phyloP scores from a whole-genome alignment of 2,888 invertebrate genomes.

The Conops quadrifasciatus region DNA sequence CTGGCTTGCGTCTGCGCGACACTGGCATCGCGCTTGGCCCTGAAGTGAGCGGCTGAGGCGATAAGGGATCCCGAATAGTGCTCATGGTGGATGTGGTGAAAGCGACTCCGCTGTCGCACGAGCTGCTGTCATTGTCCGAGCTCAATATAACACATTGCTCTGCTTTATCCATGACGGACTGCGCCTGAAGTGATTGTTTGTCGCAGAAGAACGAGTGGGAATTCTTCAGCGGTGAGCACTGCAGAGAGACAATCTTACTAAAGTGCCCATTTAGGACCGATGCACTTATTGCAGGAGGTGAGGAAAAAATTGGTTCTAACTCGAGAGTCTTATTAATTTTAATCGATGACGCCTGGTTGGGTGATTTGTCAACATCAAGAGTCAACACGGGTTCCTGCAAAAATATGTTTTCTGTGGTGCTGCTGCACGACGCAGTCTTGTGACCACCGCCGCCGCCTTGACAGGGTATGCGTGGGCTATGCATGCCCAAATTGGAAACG shows the following conservation, averaged over 20 bases:
- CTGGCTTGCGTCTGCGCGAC: constrained; percentile 58
- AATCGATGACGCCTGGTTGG: constrained; percentile 63
- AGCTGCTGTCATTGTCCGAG: constrained; percentile 63
- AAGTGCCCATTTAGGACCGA: constrained; percentile 61
- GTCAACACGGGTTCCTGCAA: constrained; percentile 64
- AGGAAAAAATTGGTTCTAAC: constrained; percentile 60
- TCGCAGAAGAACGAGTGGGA: constrained; percentile 43
- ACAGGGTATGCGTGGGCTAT: constrained; percentile 44
- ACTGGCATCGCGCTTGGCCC: constrained; percentile 33
- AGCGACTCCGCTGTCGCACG: constrained; percentile 65
- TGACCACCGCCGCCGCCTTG: constrained; percentile 50
- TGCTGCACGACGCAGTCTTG: constrained; percentile 53
- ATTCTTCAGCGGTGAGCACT: constrained; percentile 48
- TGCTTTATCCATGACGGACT: constrained; percentile 26
- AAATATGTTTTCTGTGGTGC: constrained; percentile 61
- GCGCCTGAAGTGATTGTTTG: constrained; percentile 25
- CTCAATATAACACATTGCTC: constrained; percentile 37
- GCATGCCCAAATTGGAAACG: constrained; percentile 40
- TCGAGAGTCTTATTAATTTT: constrained; percentile 63
- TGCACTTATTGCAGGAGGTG: constrained; percentile 53
- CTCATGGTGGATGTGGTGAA: constrained; percentile 47
- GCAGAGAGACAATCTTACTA: constrained; percentile 61
- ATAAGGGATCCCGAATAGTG: constrained; percentile 32
- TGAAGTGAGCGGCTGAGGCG: constrained; percentile 32
- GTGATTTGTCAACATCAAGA: constrained; percentile 63